Evolutionary conservation across 2,888 invertebrate species (phyloP), one percentile per base, ranked within the genome.

Genomic region (Lepidocyrtoides sp.): DNA sequence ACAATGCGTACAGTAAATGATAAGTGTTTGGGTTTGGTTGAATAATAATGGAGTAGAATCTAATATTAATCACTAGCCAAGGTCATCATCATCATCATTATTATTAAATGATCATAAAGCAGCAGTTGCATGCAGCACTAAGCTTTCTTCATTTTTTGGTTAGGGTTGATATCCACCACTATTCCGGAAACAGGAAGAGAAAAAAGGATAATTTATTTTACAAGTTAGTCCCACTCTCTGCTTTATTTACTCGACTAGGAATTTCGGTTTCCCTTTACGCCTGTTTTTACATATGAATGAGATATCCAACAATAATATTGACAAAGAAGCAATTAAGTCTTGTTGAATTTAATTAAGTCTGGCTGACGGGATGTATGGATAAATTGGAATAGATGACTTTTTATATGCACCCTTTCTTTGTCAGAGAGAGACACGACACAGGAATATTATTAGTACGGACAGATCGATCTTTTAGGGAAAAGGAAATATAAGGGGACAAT

Each of bases 311-410:
- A 77, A 88, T 69, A 82, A 82, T 89, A 82, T 89, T 82, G 89
- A 89, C 82, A 88, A 89, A 60, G 83, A 20, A 79, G 89, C 82
- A 89, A 89, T 89, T 89, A 89, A 72, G 89, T 82, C 82, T 89
- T 72, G 75, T 89, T 89, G 89, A 89, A 83, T 89, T 89, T 83
- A 89, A 89, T 89, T 89, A 89, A 82, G 82, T 17, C 88, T 36
- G 48, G 14, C 84, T 44, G 32, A 1, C 60, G 20, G 75, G 75
- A 75, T 48, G 75, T 26, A 51, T 26, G 48, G 29, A 14, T 48
- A 44, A 75, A 75, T 75, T 44, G 23, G 75, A 23, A 44, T 26
- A 32, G 66, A 66, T 66, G 66, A 66, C 32, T 66, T 66, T 32
- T 66, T n/a, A 2, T 29, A 60, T 66, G 66, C 66, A 66, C 75